Conservation (phyloP, 2,113 vertebrate species). For the Genyomyrus donnyi region DNA sequence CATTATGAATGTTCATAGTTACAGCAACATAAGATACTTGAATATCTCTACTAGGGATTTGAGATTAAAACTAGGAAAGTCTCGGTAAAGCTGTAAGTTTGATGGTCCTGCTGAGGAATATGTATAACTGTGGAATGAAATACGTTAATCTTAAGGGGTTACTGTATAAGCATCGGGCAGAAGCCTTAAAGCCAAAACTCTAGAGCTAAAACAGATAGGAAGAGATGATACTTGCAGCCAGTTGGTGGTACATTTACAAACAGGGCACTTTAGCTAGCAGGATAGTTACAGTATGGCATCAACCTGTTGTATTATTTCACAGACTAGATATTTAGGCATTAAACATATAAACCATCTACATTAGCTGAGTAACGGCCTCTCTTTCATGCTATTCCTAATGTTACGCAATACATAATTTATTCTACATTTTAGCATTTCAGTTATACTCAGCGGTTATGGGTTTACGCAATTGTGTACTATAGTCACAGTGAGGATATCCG, state of each 20-base stretch:
- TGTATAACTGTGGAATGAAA: not conserved
- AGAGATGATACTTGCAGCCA: not conserved
- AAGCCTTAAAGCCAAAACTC: not conserved
- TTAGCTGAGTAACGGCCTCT: not conserved
- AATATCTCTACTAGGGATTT: not conserved
- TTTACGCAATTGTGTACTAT: not conserved
- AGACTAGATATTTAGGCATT: not conserved
- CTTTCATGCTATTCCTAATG: not conserved
- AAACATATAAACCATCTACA: not conserved
- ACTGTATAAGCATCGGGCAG: not conserved
- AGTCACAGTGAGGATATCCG: not conserved
- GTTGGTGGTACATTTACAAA: not conserved
- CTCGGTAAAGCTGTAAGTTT: not conserved
- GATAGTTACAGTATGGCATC: not conserved
- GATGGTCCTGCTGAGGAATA: not conserved
- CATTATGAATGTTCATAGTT: not conserved
- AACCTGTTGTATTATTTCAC: not conserved
- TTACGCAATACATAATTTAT: not conserved
- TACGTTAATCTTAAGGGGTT: not conserved
- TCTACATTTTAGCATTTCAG: not conserved
- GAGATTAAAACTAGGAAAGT: not conserved
- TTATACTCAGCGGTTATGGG: not conserved
- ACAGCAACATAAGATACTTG: not conserved
- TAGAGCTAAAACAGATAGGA: not conserved
- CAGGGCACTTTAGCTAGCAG: not conserved